Conservation (phyloP, 1,140 invertebrate genomes). For the Calosoma granatense region DNA sequence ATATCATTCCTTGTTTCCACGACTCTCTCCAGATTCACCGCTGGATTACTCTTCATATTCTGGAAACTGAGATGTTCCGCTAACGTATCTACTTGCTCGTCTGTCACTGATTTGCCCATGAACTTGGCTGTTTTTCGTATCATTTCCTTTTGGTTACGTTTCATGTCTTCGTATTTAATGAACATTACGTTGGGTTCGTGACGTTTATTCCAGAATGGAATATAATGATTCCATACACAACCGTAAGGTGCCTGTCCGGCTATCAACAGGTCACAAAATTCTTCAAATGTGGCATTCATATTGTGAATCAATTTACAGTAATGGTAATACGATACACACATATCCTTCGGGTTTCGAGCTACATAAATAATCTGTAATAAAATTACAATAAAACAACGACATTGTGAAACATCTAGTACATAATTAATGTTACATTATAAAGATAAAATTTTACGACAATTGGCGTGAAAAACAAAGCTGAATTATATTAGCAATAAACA, state of each 20-base stretch:
- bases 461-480: neutral
- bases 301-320: slow-evolving; percentile 65
- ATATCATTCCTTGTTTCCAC: slow-evolving; percentile 41
- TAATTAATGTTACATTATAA: slow-evolving; percentile 44
- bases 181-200: slow-evolving; percentile 68
- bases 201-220: slow-evolving; percentile 60
- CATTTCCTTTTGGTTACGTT: slow-evolving; percentile 50
- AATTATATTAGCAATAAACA: too few species aligned
- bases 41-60: slow-evolving; percentile 71
- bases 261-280: slow-evolving; percentile 71
- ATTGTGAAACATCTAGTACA: slow-evolving; percentile 51
- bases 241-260: slow-evolving; percentile 54
- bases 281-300: slow-evolving; percentile 62
- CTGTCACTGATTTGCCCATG: slow-evolving; percentile 52
- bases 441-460: slow-evolving; percentile 7
- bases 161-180: slow-evolving; percentile 80
- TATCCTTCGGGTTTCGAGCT: slow-evolving; percentile 87
- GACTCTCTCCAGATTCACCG: slow-evolving; percentile 58
- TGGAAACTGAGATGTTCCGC: slow-evolving; percentile 67
- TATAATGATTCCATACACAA: slow-evolving; percentile 61
- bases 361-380: slow-evolving; percentile 74
- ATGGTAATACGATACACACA: slow-evolving; percentile 85
- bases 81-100: slow-evolving; percentile 53
- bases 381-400: slow-evolving; percentile 12
- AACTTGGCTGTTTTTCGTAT: slow-evolving; percentile 63